Evolutionary conservation across 2,113 vertebrate species (phyloP).

Genomic region (Rhodinocichla rosea): DNA sequence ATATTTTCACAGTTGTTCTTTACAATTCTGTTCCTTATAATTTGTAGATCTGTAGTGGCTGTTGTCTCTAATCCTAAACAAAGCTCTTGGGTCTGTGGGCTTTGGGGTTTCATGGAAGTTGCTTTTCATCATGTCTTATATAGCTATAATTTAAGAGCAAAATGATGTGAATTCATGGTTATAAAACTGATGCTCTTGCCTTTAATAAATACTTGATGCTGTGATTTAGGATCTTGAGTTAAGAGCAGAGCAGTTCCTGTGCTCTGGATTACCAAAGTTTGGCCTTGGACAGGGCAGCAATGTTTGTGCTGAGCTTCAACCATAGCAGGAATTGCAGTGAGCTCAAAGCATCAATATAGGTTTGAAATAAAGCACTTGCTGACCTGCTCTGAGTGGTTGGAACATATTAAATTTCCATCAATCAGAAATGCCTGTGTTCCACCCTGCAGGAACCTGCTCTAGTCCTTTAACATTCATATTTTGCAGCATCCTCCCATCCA

Average conservation of each 20-base stretch:
- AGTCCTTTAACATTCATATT: neutral
- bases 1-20: constrained; percentile 26
- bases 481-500: neutral
- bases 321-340: neutral
- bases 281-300: neutral
- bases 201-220: neutral
- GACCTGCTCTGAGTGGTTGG: neutral
- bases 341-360: rapidly evolving
- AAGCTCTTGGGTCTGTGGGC: neutral
- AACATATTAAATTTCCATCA: neutral
- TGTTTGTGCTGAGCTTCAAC: neutral
- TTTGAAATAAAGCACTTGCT: neutral
- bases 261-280: neutral
- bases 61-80: constrained; percentile 26
- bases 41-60: neutral
- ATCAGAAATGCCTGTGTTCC: neutral
- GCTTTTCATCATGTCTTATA: neutral
- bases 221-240: neutral
- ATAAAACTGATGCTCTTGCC: neutral
- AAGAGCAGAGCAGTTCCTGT: neutral
- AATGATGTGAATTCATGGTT: neutral
- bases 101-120: neutral
- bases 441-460: neutral
- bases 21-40: neutral
- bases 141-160: neutral